A percentile compares a stretch with the other conserved stretches of the same genome.
These are phyloP conservation scores for Hestina assimilis DNA, from an alignment of 1,140 invertebrate species.

Conservation along the genomic window DNA sequence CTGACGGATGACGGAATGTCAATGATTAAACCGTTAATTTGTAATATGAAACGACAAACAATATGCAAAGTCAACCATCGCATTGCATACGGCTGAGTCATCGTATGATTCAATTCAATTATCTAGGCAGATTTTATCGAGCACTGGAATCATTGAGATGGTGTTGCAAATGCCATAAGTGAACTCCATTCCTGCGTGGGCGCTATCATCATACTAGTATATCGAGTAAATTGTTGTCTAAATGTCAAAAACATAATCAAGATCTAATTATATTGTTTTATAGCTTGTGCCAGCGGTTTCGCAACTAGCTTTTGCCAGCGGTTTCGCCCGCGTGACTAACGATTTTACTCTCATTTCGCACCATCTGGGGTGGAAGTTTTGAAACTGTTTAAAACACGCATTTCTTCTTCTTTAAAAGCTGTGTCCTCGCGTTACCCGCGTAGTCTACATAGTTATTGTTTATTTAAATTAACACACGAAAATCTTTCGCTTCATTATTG, in stretches of 20 bases:
- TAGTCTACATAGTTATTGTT: too few relatives aligned
- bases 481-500: too few relatives aligned
- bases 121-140: conserved; percentile 26
- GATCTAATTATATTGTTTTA: conserved; percentile 10
- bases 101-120: conserved; percentile 28
- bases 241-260: conserved; percentile 21
- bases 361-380: too few relatives aligned
- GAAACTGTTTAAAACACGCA: too few relatives aligned
- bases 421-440: too few relatives aligned
- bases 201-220: conserved; percentile 1
- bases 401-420: too few relatives aligned
- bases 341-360: too few relatives aligned
- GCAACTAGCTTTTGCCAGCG: too few relatives aligned
- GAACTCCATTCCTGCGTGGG: conserved; percentile 17
- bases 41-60: not conserved
- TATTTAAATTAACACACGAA: too few relatives aligned
- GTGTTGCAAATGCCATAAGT: conserved; percentile 28
- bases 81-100: conserved; percentile 24
- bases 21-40: not conserved
- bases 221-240: conserved; percentile 8
- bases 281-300: too few relatives aligned
- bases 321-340: too few relatives aligned
- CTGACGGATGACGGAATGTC: not conserved
- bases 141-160: conserved; percentile 18
- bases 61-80: conserved; percentile 9